These are phyloP conservation scores for Acromyrmex heyeri DNA, from an alignment of 1,140 invertebrate genomes.

Conservation along the genomic window DNA sequence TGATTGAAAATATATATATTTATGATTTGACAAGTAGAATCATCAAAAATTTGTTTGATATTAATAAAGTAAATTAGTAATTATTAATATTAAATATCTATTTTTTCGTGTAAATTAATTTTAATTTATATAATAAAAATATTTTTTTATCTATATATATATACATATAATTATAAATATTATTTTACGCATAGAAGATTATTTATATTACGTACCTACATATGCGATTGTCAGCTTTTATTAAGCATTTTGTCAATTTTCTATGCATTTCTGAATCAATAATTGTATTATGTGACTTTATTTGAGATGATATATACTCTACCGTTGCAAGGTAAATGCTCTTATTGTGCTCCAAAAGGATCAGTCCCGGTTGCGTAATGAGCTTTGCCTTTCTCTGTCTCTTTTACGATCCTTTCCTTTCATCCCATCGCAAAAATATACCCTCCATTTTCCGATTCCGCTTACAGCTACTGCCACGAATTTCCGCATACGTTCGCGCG, in stretches of 20 bases:
- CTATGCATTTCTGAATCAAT: neutral
- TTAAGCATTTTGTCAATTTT: neutral
- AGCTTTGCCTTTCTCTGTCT: neutral
- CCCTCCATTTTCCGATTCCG: slow-evolving; percentile 37
- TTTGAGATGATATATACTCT: neutral
- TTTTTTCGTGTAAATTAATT: neutral
- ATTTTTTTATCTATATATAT: neutral
- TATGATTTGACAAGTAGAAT: neutral
- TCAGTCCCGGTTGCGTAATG: neutral
- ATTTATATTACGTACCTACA: neutral
- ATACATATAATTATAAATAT: neutral
- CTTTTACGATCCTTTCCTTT: slow-evolving; percentile 1
- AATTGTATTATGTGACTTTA: neutral
- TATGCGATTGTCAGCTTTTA: neutral
- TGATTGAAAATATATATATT: slow-evolving; percentile 14
- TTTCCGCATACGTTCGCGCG: slow-evolving; percentile 30
- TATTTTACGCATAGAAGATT: neutral
- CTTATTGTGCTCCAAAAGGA: neutral
- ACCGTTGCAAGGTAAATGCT: neutral
- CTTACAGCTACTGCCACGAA: neutral
- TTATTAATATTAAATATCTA: neutral
- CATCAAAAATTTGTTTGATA: neutral
- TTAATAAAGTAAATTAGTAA: neutral
- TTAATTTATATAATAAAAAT: neutral
- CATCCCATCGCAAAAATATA: slow-evolving; percentile 14